Base-by-base conservation (phyloP, 2,797 vertebrate species). In the Cottoperca gobio region DNA sequence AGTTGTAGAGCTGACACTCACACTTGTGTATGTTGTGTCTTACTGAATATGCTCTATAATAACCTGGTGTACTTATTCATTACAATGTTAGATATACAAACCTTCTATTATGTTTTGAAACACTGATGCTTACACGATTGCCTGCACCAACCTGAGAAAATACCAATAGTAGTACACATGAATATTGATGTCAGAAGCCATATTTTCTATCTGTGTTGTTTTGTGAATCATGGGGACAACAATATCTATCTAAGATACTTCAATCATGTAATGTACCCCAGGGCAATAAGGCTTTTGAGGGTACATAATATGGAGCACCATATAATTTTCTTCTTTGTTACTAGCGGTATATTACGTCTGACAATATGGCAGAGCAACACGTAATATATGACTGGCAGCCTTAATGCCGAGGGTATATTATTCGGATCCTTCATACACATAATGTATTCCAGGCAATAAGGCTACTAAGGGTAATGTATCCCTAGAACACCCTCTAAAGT, bases 101-200 rank as follows among this genome's bases (percentile, higher is more conserved):
- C 12, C 42, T 11, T 33, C 40, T 19, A 21, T 62, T 6, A 43
- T 13, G 4, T 60, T 62, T 37, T 75, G 28, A 23, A 63, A 45
- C 19, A 54, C 23, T 54, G 50, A 50, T 54, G 59, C 57, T 66
- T 33, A 58, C 33, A 55, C 35, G n/a, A 55, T 23, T 11, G 54
- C 67, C 58, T 53, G 75, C 59, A 76, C 78, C 57, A 60, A 60
- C 37, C 40, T 37, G 11, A 62, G 52, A 49, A 83, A 46, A 65
- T 63, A 71, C 33, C 24, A 55, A n/a, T 4, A 31, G 5, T 17
- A 23, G 12, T 42, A 39, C 17, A 37, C 23, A 37, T n/a, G 13
- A n/a, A 46, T 46, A n/a, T 1, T 24, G 8, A 48, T 49, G 33
- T 66, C 42, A 48, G 24, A 42, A 9, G 2, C 37, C 13, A 16